Evolutionary conservation across 2,888 invertebrate species (phyloP).

Genomic region (Pantelozetes paolii): DNA sequence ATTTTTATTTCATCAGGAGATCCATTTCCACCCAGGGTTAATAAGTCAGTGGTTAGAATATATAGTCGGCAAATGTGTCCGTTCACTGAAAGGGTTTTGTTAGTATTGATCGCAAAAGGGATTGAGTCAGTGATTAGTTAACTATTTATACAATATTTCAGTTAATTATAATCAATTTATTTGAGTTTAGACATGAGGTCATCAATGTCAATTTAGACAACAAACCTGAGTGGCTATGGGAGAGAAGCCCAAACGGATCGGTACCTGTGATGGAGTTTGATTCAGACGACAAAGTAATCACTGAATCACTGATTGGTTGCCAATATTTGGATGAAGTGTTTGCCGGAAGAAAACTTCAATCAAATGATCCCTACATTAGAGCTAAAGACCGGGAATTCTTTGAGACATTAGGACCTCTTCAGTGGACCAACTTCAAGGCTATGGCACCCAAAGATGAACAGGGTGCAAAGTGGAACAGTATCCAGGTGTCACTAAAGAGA

Average conservation of each 20-base stretch:
- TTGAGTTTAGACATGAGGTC: constrained; percentile 52
- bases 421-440: not conserved
- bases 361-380: constrained; percentile 53
- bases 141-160: not conserved
- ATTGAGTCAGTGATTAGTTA: constrained; percentile 59
- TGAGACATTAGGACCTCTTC: constrained; percentile 60
- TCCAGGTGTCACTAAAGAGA: constrained; percentile 60
- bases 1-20: no score
- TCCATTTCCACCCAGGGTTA: not conserved
- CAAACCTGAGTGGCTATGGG: constrained; percentile 58
- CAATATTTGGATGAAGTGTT: constrained; percentile 60
- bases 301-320: constrained; percentile 59
- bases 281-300: constrained; percentile 56
- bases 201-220: constrained; percentile 56
- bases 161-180: not conserved
- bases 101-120: constrained; percentile 72
- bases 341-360: constrained; percentile 55
- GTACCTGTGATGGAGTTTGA: constrained; percentile 52
- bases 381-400: constrained; percentile 54
- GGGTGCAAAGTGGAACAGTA: constrained; percentile 53
- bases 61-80: constrained; percentile 83
- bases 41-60: constrained; percentile 57
- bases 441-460: not conserved
- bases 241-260: constrained; percentile 56
- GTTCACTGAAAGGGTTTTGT: constrained; percentile 69